A percentile compares a stretch with the other conserved stretches of the same genome.
phyloP scores from a whole-genome alignment of 2,888 invertebrate species.

The Aricia artaxerxes region DNA sequence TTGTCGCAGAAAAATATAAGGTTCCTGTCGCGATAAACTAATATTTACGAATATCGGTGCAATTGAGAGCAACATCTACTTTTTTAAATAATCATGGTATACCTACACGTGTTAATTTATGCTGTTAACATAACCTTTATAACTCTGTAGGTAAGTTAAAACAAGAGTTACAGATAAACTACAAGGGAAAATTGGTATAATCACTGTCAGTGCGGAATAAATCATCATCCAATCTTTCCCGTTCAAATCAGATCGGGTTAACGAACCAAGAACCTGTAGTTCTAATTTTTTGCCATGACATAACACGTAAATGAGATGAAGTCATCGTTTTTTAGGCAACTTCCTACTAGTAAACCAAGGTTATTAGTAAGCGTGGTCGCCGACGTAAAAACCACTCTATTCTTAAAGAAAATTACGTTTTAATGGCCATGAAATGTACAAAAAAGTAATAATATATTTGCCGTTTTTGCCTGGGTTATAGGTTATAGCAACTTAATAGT shows the following conservation, averaged over 20 bases:
- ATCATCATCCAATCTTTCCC: background rate
- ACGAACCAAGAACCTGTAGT: constrained; percentile 12
- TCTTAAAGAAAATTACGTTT: too few species aligned
- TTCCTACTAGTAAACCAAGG: constrained; percentile 9
- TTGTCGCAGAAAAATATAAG: too few species aligned
- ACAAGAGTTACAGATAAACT: too few species aligned
- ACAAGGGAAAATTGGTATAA: background rate
- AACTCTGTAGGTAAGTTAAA: too few species aligned
- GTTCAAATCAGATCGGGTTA: constrained; percentile 13
- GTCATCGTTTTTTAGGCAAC: background rate
- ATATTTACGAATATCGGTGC: too few species aligned
- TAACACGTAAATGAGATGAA: constrained; percentile 24
- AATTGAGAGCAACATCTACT: too few species aligned
- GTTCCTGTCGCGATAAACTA: too few species aligned
- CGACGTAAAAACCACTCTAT: background rate
- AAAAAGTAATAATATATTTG: background rate
- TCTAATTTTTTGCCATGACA: constrained; percentile 24
- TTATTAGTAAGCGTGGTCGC: background rate
- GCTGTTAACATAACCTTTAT: too few species aligned
- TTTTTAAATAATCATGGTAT: too few species aligned
- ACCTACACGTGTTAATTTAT: too few species aligned
- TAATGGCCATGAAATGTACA: background rate
- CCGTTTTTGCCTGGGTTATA: too few species aligned
- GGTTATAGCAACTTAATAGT: too few species aligned
- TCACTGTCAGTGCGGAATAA: background rate